Conservation (phyloP, 1,140 invertebrate genomes). For the Pissodes strobi region DNA sequence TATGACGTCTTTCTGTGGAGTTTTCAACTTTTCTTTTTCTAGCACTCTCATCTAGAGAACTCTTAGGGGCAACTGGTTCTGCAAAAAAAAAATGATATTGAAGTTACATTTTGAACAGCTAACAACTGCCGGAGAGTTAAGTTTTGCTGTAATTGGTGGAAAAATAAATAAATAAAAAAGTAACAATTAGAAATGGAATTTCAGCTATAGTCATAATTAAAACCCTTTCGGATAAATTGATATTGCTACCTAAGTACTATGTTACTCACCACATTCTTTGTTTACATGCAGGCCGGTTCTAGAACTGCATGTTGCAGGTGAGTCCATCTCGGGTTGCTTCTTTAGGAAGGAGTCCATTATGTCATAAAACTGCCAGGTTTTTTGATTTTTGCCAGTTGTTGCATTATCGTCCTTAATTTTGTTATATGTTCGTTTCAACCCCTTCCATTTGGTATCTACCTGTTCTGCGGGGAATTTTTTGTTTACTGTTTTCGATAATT, state of each 20-base stretch:
- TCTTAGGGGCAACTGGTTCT: neutral
- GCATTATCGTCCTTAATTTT: slow-evolving; percentile 13
- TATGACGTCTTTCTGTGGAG: too few relatives aligned
- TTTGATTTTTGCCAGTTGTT: neutral
- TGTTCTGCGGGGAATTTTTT: neutral
- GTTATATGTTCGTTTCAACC: too few relatives aligned
- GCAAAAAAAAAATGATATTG: neutral
- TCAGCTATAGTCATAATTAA: too few relatives aligned
- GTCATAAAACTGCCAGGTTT: slow-evolving; percentile 1
- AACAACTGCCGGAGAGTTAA: too few relatives aligned
- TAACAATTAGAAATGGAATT: too few relatives aligned
- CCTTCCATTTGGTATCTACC: neutral
- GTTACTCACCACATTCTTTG: too few relatives aligned
- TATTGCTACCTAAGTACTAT: too few relatives aligned
- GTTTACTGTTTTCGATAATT: too few relatives aligned
- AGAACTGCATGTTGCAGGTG: slow-evolving; percentile 5
- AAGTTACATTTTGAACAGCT: neutral
- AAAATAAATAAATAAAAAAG: neutral
- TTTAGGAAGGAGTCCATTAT: neutral
- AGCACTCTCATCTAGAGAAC: too few relatives aligned
- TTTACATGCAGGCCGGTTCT: neutral
- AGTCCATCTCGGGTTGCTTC: too few relatives aligned
- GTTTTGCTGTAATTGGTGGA: neutral
- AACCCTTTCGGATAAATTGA: too few relatives aligned
- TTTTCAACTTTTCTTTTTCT: too few relatives aligned